Percentiles rank a stretch among this genome's conserved stretches.
phyloP scores from a whole-genome alignment of 2,113 vertebrate species.

The Corydoras sp. region DNA sequence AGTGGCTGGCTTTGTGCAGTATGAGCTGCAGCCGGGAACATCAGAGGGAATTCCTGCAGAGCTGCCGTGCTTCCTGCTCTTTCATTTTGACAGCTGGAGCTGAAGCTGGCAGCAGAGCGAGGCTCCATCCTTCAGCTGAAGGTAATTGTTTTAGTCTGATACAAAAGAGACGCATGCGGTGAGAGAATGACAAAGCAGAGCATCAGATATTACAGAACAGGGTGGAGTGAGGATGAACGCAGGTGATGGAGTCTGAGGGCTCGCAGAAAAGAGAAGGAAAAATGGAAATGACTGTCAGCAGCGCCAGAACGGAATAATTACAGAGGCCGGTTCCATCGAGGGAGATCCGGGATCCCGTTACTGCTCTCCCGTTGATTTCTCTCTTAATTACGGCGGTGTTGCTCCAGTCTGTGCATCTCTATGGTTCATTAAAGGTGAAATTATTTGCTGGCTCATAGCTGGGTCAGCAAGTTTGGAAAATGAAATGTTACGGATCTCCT shows the following conservation, averaged over 20 bases:
- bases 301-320: constrained; percentile 46
- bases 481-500: no score
- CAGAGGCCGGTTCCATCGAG: constrained; percentile 58
- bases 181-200: constrained; percentile 4
- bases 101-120: constrained; percentile 43
- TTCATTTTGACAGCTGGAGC: constrained; percentile 46
- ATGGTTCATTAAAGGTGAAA: constrained; percentile 63
- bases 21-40: constrained; percentile 59
- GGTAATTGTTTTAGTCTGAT: constrained; percentile 51
- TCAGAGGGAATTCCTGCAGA: constrained; percentile 65
- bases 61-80: constrained; percentile 48
- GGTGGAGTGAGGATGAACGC: constrained; percentile 23
- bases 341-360: constrained; percentile 51
- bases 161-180: constrained; percentile 40
- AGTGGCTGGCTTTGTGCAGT: constrained; percentile 51
- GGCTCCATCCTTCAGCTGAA: constrained; percentile 48
- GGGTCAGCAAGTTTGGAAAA: constrained; percentile 47
- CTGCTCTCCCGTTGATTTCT: constrained; percentile 9
- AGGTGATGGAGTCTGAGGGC: constrained; percentile 34
- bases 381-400: constrained; percentile 36
- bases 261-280: constrained; percentile 51
- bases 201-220: constrained; percentile 3
- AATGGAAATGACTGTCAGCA: constrained; percentile 28
- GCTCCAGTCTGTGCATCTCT: constrained; percentile 64
- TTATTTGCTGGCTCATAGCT: constrained; percentile 52